A percentile compares a stretch with the other conserved stretches of the same genome.
These are phyloP conservation scores for Lasioglossum morio DNA, from an alignment of 2,888 invertebrate genomes.

Conservation along the genomic window DNA sequence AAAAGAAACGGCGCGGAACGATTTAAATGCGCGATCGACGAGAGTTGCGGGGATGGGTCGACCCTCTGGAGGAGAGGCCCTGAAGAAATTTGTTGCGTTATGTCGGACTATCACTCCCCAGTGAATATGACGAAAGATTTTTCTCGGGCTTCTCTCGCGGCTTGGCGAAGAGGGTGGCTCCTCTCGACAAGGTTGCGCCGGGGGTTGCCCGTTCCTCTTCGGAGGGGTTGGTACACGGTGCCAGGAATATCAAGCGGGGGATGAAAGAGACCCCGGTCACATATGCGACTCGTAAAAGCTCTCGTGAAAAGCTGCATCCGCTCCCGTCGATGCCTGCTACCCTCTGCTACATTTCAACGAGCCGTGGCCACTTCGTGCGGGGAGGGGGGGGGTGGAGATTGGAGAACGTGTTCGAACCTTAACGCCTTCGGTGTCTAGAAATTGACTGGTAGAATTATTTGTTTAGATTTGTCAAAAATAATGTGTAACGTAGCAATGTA, in stretches of 20 bases:
- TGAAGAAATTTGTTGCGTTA: slow-evolving; percentile 81
- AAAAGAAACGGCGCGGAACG: slow-evolving; percentile 64
- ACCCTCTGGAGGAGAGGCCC: slow-evolving; percentile 64
- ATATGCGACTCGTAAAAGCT: slow-evolving; percentile 81
- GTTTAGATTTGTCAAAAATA: not conserved
- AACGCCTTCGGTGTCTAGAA: not conserved
- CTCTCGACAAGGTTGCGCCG: slow-evolving; percentile 12
- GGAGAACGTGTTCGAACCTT: not conserved
- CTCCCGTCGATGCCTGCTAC: slow-evolving; percentile 55
- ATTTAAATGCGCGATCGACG: slow-evolving; percentile 83
- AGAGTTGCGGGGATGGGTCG: slow-evolving; percentile 51
- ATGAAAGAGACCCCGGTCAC: slow-evolving; percentile 78
- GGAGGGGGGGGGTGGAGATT: slow-evolving; percentile 4
- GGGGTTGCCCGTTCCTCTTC: slow-evolving; percentile 41
- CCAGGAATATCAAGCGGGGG: slow-evolving; percentile 80
- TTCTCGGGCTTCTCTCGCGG: slow-evolving; percentile 64
- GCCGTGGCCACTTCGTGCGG: slow-evolving; percentile 4
- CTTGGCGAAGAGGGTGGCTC: slow-evolving; percentile 35
- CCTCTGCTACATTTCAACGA: slow-evolving; percentile 64
- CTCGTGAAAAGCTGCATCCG: slow-evolving; percentile 75
- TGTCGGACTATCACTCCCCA: slow-evolving; percentile 82
- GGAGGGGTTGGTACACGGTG: slow-evolving; percentile 71
- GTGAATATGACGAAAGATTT: slow-evolving; percentile 82
- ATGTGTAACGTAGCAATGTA: not conserved
- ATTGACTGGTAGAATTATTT: not conserved